A percentile compares a stretch with the other conserved stretches of the same genome.
These are phyloP conservation scores for Gnathonemus longibarbis DNA, from an alignment of 2,113 vertebrate genomes.

Conservation along the genomic window DNA sequence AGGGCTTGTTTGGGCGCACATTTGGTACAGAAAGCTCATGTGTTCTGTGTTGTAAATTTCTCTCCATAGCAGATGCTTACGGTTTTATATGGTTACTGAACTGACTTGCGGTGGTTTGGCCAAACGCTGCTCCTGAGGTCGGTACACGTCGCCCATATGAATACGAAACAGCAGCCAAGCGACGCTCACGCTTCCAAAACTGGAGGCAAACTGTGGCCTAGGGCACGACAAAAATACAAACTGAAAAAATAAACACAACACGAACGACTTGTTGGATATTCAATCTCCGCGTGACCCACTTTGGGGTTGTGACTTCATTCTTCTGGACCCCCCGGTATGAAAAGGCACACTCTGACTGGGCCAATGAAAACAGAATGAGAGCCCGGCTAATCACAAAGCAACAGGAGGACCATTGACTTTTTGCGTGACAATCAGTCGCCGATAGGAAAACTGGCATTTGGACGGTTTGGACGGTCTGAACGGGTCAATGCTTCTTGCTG, in stretches of 20 bases:
- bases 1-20: neutral
- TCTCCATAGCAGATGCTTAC: neutral
- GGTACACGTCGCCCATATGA: neutral
- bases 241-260: neutral
- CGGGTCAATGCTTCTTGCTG: conserved; percentile 33
- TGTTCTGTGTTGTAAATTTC: neutral
- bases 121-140: neutral
- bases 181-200: neutral
- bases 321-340: neutral
- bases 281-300: neutral
- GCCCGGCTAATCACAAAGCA: neutral
- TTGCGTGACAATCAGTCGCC: neutral
- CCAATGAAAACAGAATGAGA: neutral
- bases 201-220: neutral
- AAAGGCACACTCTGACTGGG: neutral
- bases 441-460: conserved; percentile 29
- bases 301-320: neutral
- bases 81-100: neutral
- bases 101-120: neutral
- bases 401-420: neutral
- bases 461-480: conserved; percentile 5
- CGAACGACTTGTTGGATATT: neutral
- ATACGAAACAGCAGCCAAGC: neutral
- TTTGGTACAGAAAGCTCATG: neutral
- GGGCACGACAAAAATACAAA: neutral